Conservation (phyloP, 2,113 vertebrate genomes). For the Heterotilapia buettikoferi region DNA sequence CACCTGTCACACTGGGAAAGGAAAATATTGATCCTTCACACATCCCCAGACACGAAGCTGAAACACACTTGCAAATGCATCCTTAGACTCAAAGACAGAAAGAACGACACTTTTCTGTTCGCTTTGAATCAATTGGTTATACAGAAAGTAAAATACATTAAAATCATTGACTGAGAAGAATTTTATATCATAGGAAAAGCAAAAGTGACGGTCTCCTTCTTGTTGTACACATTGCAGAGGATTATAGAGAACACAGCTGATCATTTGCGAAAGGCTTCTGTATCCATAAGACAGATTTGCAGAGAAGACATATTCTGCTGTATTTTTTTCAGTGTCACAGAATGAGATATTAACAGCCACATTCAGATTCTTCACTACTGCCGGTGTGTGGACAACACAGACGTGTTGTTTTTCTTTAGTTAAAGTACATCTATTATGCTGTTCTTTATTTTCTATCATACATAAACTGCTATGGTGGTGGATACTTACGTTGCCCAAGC, state of each 20-base stretch:
- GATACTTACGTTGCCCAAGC: neutral
- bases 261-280: neutral
- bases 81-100: neutral
- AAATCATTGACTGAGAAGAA: slow-evolving; percentile 19
- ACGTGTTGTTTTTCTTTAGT: neutral
- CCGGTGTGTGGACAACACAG: neutral
- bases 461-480: neutral
- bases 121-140: slow-evolving; percentile 47
- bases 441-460: neutral
- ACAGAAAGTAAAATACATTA: slow-evolving; percentile 37
- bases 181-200: neutral
- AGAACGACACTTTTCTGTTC: slow-evolving; percentile 8
- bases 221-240: neutral
- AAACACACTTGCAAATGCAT: slow-evolving; percentile 12
- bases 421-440: neutral
- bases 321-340: neutral
- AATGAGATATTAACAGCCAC: neutral
- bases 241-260: neutral
- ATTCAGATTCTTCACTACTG: neutral
- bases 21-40: slow-evolving; percentile 58
- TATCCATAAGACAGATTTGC: neutral
- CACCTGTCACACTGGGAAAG: slow-evolving; percentile 49
- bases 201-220: neutral
- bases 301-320: neutral
- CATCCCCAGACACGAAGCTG: slow-evolving; percentile 1